Conservation (phyloP, 2,888 invertebrate species). For the Leucoptera coffeella region DNA sequence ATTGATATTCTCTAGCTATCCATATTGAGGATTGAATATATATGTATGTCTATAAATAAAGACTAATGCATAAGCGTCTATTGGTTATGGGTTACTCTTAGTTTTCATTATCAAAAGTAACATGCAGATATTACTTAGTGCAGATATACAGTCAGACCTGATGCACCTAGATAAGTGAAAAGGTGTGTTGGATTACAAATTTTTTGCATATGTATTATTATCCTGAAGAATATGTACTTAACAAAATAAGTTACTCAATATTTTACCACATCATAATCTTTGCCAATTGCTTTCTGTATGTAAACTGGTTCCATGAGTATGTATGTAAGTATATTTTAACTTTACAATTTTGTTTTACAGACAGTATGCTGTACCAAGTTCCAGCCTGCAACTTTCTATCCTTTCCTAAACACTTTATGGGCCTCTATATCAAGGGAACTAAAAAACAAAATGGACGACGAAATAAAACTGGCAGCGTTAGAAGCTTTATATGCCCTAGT, state of each 20-base stretch:
- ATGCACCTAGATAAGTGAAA: too few relatives aligned
- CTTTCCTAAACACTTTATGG: conserved; percentile 58
- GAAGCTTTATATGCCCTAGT: conserved; percentile 42
- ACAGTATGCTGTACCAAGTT: conserved; percentile 57
- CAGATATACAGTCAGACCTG: too few relatives aligned
- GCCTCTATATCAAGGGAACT: conserved; percentile 52
- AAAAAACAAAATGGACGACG: conserved; percentile 49
- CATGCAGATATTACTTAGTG: too few relatives aligned
- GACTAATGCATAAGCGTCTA: too few relatives aligned
- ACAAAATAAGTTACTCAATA: conserved; percentile 20
- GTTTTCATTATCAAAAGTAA: too few relatives aligned
- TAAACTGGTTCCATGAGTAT: too few relatives aligned
- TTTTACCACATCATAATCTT: conserved; percentile 18
- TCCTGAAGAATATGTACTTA: conserved; percentile 27
- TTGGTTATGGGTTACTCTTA: too few relatives aligned
- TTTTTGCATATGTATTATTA: conserved; percentile 22
- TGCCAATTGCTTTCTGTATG: conserved; percentile 17
- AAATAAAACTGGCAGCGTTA: conserved; percentile 45
- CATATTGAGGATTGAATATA: too few relatives aligned
- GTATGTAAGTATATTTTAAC: too few relatives aligned
- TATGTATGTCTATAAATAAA: too few relatives aligned
- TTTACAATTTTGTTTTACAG: too few relatives aligned
- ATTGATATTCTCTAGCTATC: conserved; percentile 71
- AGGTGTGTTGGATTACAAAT: conserved; percentile 61
- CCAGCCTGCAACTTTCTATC: conserved; percentile 40